phyloP scores from a whole-genome alignment of 2,113 vertebrate genomes.

The Isurus oxyrinchus region DNA sequence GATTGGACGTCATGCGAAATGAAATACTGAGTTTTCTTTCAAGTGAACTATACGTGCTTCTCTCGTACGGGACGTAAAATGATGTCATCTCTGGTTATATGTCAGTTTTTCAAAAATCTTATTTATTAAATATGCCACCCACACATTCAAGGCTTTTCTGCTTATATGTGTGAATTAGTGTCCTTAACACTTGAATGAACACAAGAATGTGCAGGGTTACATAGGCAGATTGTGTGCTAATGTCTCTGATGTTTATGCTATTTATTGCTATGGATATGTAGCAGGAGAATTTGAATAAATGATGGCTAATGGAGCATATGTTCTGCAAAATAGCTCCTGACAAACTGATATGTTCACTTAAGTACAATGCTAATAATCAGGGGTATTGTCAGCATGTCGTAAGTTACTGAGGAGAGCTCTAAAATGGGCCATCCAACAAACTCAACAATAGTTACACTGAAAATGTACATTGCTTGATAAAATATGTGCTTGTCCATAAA shows the following conservation, averaged over 20 bases:
- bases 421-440: not conserved
- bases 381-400: not conserved
- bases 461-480: not conserved
- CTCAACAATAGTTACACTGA: not conserved
- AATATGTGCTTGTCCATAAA: not conserved
- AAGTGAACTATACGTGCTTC: not conserved
- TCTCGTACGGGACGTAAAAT: not conserved
- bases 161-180: not conserved
- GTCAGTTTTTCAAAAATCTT: not conserved
- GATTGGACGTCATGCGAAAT: not conserved
- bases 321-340: not conserved
- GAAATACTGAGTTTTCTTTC: not conserved
- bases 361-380: not conserved
- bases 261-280: conserved; percentile 21
- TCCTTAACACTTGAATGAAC: not conserved
- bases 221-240: not conserved
- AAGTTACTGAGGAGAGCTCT: not conserved
- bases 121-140: not conserved
- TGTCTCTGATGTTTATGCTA: not conserved
- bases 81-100: not conserved
- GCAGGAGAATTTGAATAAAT: conserved; percentile 8
- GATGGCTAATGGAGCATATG: not conserved
- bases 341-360: not conserved
- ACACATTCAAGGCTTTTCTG: not conserved
- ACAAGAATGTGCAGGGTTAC: not conserved